Conservation (phyloP, 2,113 vertebrate species). For the Marmota flaviventris region DNA sequence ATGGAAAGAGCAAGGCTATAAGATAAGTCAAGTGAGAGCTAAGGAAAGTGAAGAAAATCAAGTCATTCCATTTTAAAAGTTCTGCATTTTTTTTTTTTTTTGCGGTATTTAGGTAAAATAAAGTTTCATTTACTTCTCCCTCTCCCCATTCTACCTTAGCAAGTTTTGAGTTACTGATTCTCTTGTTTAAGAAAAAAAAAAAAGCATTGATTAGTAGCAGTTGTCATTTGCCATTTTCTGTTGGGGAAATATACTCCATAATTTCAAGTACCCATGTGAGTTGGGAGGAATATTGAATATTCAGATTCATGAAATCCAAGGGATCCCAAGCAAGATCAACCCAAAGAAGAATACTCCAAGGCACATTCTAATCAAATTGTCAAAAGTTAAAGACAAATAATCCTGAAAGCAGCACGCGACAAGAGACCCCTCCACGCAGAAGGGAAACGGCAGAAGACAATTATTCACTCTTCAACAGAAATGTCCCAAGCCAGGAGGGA, state of each 20-base stretch:
- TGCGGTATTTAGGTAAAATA: background rate
- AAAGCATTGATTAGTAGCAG: background rate
- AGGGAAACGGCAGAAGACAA: background rate
- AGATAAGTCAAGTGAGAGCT: background rate
- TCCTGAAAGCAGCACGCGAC: background rate
- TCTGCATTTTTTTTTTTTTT: background rate
- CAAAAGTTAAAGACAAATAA: background rate
- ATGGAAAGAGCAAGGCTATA: background rate
- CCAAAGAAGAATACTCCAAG: background rate
- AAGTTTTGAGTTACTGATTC: background rate
- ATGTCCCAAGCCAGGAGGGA: background rate
- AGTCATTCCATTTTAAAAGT: slow-evolving; percentile 3
- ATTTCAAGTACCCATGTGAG: background rate
- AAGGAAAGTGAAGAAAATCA: slow-evolving; percentile 33
- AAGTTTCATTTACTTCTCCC: background rate
- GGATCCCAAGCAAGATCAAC: background rate
- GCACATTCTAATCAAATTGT: background rate
- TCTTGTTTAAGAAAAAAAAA: background rate
- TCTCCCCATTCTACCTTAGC: background rate
- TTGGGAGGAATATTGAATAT: background rate
- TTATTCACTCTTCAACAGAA: background rate
- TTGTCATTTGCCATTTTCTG: background rate
- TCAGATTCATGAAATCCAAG: background rate
- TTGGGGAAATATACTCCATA: background rate
- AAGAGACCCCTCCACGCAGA: background rate